phyloP scores from a whole-genome alignment of 2,113 vertebrate genomes.

The Triplophysa dalaica region DNA sequence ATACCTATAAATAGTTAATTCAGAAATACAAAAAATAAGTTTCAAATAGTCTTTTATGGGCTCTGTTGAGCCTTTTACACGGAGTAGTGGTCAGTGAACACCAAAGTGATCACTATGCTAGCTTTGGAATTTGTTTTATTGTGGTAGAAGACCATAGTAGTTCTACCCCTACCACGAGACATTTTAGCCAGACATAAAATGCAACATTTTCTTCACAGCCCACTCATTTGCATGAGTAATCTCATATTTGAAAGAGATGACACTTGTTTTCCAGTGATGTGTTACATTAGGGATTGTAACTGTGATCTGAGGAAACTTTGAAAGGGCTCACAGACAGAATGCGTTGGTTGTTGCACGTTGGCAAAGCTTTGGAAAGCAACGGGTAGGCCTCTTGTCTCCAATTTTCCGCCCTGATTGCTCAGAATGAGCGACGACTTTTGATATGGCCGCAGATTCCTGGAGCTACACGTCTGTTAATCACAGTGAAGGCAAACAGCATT shows the following conservation, averaged over 20 bases:
- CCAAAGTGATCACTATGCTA: not conserved
- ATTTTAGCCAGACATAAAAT: not conserved
- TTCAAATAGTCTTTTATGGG: too few species aligned
- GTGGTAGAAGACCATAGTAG: not conserved
- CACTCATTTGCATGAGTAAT: conserved; percentile 33
- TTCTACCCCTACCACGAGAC: not conserved
- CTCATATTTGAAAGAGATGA: conserved; percentile 57
- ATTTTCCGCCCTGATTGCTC: conserved; percentile 82
- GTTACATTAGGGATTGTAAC: conserved; percentile 62
- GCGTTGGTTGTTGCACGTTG: conserved; percentile 17
- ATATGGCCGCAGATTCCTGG: conserved; percentile 57
- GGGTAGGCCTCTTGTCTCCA: conserved; percentile 70
- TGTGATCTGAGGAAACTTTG: conserved; percentile 41
- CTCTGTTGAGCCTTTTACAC: too few species aligned
- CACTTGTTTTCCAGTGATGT: conserved; percentile 61
- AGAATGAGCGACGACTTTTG: conserved; percentile 69
- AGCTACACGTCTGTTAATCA: conserved; percentile 11
- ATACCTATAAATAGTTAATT: too few species aligned
- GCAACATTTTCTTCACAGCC: not conserved
- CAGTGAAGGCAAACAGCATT: conserved; percentile 43
- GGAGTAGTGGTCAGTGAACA: not conserved
- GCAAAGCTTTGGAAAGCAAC: conserved; percentile 1
- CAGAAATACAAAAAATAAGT: too few species aligned
- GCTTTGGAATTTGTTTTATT: too few species aligned
- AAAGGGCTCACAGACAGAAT: conserved; percentile 56